A percentile compares a stretch with the other conserved stretches of the same genome.
Evolutionary conservation across 2,113 vertebrate species (phyloP).

Genomic region (Ranitomeya imitator): DNA sequence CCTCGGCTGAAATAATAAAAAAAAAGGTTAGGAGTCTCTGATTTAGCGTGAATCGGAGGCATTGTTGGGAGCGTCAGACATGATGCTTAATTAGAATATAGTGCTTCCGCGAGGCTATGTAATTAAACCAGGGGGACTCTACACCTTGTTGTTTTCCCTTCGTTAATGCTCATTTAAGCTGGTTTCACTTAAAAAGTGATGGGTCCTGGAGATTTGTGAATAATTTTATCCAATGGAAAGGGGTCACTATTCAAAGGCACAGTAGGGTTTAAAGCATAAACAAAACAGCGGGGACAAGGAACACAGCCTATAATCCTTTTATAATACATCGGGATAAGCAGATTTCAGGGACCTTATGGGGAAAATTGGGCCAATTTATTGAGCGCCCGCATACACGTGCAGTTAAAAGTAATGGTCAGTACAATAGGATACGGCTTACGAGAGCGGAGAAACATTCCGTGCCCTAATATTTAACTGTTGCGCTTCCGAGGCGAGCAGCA

Average conservation of each 20-base stretch:
- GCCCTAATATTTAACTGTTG: not conserved
- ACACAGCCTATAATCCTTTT: slow-evolving; percentile 10
- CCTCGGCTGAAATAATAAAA: slow-evolving; percentile 58
- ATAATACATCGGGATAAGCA: slow-evolving; percentile 39
- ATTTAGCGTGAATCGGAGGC: slow-evolving; percentile 61
- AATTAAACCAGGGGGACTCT: slow-evolving; percentile 48
- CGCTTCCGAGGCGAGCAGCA: not conserved
- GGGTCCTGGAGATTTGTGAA: slow-evolving; percentile 25
- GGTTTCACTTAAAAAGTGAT: slow-evolving; percentile 39
- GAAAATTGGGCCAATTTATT: slow-evolving; percentile 38
- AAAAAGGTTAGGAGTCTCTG: slow-evolving; percentile 62
- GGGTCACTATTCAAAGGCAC: slow-evolving; percentile 19
- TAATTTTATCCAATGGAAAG: slow-evolving; percentile 31
- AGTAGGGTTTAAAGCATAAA: slow-evolving; percentile 27
- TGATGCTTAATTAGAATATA: slow-evolving; percentile 52
- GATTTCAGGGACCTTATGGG: slow-evolving; percentile 31
- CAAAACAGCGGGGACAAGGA: slow-evolving; percentile 28
- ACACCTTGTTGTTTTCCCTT: slow-evolving; percentile 49
- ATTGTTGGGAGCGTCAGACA: slow-evolving; percentile 59
- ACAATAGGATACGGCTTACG: not conserved
- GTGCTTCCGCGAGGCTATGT: slow-evolving; percentile 55
- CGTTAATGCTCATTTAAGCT: slow-evolving; percentile 53
- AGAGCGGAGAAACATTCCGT: not conserved
- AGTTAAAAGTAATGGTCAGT: not conserved
- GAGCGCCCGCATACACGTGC: not conserved